Evolutionary conservation across 2,113 vertebrate genomes (phyloP).

Genomic region (Xiphorhynchus elegans): DNA sequence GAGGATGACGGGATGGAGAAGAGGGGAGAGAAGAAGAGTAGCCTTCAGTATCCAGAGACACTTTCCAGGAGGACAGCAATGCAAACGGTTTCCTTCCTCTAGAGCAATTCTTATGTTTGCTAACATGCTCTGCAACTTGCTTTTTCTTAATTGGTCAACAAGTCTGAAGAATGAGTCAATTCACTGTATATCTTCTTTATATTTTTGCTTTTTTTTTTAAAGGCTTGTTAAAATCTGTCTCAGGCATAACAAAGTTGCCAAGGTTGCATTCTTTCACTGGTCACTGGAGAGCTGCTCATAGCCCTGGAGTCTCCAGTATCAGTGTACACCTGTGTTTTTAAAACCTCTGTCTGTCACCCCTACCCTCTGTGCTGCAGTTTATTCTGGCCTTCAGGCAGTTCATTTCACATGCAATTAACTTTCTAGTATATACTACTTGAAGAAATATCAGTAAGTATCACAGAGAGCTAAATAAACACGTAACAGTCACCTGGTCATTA

Average conservation of each 20-base stretch:
- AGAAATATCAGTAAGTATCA: not conserved
- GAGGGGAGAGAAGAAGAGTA: accelerated
- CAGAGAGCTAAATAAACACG: not conserved
- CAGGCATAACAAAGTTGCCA: not conserved
- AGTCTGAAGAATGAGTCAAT: not conserved
- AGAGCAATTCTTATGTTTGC: not conserved
- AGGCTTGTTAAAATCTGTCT: not conserved
- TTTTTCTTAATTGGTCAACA: not conserved
- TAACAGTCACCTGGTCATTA: not conserved
- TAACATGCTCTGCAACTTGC: not conserved
- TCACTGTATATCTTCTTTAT: not conserved
- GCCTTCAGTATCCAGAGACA: not conserved
- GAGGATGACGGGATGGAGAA: accelerated
- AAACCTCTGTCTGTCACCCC: not conserved
- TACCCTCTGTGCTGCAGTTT: not conserved
- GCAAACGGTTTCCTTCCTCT: not conserved
- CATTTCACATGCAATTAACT: not conserved
- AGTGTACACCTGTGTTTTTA: not conserved
- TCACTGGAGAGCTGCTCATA: not conserved
- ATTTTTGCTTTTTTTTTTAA: not conserved
- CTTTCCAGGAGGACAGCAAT: not conserved
- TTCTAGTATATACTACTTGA: not conserved
- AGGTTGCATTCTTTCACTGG: not conserved
- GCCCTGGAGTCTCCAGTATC: not conserved
- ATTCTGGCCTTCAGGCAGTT: not conserved